A percentile compares a stretch with the other conserved stretches of the same genome.
These are phyloP conservation scores for Zaprionus kolodkinae DNA, from an alignment of 1,140 invertebrate species.

Conservation along the genomic window DNA sequence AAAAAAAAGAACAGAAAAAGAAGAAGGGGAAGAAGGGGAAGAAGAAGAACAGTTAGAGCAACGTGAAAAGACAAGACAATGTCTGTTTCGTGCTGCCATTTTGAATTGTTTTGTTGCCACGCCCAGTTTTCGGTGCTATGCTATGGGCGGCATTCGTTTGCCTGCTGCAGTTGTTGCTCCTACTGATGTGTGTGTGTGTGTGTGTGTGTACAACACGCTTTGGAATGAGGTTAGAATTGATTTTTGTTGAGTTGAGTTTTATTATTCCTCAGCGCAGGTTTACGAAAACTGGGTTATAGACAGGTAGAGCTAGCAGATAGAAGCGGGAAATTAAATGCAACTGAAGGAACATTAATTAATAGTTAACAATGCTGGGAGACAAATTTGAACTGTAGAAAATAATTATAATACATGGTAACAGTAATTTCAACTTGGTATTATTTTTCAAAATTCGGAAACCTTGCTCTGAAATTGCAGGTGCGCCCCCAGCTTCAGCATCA, in stretches of 20 bases:
- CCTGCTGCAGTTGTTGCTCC: neutral
- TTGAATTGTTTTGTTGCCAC: conserved; percentile 37
- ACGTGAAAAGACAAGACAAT: conserved; percentile 16
- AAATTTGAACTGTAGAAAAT: too few relatives aligned
- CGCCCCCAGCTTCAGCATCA: neutral
- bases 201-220: conserved; percentile 26
- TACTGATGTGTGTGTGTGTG: conserved; percentile 31
- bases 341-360: neutral
- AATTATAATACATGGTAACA: too few relatives aligned
- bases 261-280: conserved; percentile 16
- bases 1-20: too few relatives aligned
- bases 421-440: neutral
- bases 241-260: conserved; percentile 45
- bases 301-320: conserved; percentile 11
- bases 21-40: too few relatives aligned
- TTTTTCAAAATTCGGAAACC: neutral
- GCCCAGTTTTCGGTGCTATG: conserved; percentile 35
- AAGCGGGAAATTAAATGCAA: neutral
- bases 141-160: conserved; percentile 26
- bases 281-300: conserved; percentile 46
- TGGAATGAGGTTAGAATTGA: conserved; percentile 66
- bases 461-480: neutral
- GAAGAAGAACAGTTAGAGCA: neutral
- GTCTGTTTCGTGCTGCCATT: conserved; percentile 24
- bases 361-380: neutral